phyloP scores from a whole-genome alignment of 2,797 vertebrate species.

The Sebastes goodei region DNA sequence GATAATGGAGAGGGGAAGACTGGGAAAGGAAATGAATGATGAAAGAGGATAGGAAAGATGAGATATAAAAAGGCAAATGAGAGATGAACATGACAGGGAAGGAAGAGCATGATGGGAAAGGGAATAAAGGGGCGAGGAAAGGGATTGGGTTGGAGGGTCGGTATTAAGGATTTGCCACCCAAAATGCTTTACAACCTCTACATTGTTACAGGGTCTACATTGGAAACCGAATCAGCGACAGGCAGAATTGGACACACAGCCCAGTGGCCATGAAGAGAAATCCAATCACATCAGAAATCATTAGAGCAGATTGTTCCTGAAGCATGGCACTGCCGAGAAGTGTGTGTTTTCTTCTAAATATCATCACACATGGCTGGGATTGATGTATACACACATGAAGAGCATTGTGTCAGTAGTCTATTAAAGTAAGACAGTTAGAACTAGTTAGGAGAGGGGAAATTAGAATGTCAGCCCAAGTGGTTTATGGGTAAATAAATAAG shows the following conservation, averaged over 20 bases:
- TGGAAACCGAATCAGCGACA: slow-evolving; percentile 48
- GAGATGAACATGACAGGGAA: background rate
- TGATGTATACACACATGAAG: slow-evolving; percentile 13
- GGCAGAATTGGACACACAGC: slow-evolving; percentile 47
- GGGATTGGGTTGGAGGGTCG: background rate
- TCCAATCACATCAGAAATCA: slow-evolving; percentile 67
- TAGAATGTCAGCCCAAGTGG: slow-evolving; percentile 46
- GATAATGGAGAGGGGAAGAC: background rate
- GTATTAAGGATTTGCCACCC: background rate
- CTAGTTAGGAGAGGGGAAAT: slow-evolving; percentile 41
- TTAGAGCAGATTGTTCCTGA: slow-evolving; percentile 59
- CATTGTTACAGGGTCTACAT: slow-evolving; percentile 28
- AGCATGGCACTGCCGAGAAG: slow-evolving; percentile 5
- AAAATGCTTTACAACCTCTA: slow-evolving; percentile 8
- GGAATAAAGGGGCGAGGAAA: background rate
- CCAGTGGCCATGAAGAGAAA: slow-evolving; percentile 64
- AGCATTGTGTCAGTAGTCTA: slow-evolving; percentile 1
- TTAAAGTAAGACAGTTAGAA: slow-evolving; percentile 34
- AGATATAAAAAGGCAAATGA: background rate
- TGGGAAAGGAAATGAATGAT: background rate
- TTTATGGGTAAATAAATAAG: slow-evolving; percentile 64
- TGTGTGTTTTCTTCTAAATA: slow-evolving; percentile 18
- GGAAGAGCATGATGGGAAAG: background rate
- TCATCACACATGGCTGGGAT: slow-evolving; percentile 22
- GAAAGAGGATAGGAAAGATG: background rate